Conservation (phyloP, 92 coral and sea anemone genomes). For the Palythoa grandiflora region DNA sequence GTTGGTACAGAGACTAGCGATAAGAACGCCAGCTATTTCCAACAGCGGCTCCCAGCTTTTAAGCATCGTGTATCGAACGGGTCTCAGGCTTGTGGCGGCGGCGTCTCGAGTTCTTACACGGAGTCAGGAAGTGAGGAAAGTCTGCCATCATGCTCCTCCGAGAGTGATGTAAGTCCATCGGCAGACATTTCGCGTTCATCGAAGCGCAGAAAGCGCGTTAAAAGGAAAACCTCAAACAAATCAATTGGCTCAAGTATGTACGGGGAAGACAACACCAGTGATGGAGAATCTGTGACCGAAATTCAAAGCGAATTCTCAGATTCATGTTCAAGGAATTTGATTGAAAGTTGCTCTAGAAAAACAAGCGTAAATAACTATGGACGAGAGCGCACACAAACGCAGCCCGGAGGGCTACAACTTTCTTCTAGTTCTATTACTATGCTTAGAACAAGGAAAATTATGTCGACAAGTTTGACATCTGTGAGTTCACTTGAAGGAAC, state of each 20-base stretch:
- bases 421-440: conserved; percentile 45
- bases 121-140: conserved; percentile 74
- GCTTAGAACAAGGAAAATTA: conserved; percentile 75
- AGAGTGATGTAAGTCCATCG: conserved; percentile 81
- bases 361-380: neutral
- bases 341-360: conserved; percentile 26
- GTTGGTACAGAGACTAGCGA: conserved; percentile 30
- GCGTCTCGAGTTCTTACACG: conserved; percentile 64
- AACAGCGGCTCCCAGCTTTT: conserved; percentile 46
- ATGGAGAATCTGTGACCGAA: conserved; percentile 76
- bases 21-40: conserved; percentile 27
- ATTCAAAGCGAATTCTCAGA: conserved; percentile 50
- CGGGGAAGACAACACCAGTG: conserved; percentile 91
- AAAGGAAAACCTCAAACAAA: conserved; percentile 84
- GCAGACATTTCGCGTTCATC: conserved; percentile 70
- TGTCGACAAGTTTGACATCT: conserved; percentile 99
- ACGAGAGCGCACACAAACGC: conserved; percentile 6
- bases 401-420: conserved; percentile 36
- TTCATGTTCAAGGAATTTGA: conserved; percentile 35
- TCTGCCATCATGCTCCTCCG: conserved; percentile 65
- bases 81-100: conserved; percentile 44
- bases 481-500: conserved; percentile 93
- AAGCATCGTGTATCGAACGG: conserved; percentile 40
- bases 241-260: conserved; percentile 88
- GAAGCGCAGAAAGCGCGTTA: conserved; percentile 86